These are phyloP conservation scores for Catocala nupta DNA, from an alignment of 2,888 invertebrate genomes.

Conservation along the genomic window DNA sequence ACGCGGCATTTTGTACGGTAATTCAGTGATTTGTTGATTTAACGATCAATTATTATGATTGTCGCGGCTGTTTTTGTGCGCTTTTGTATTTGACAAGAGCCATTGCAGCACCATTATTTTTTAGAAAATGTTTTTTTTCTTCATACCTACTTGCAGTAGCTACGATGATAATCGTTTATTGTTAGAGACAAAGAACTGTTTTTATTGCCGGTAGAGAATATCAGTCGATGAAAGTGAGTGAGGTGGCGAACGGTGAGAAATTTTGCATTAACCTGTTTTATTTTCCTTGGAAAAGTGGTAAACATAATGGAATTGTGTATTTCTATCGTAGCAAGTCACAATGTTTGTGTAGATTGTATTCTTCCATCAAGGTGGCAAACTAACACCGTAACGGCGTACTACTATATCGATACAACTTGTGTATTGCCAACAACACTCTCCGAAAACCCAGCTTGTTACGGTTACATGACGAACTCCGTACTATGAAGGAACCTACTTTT, in stretches of 20 bases:
- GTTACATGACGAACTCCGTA: too few species aligned
- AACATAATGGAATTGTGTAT: too few species aligned
- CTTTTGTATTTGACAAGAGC: constrained; percentile 12
- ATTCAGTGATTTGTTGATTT: constrained; percentile 39
- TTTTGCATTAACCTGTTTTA: background rate
- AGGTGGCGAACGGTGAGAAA: background rate
- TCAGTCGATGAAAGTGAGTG: constrained; percentile 2
- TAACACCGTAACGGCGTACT: too few species aligned
- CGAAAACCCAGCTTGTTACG: too few species aligned
- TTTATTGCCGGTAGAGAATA: constrained; percentile 3
- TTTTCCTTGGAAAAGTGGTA: background rate
- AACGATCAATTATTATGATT: constrained; percentile 30
- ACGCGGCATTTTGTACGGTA: constrained; percentile 26
- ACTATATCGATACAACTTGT: too few species aligned
- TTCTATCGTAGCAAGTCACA: too few species aligned
- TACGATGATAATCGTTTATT: constrained; percentile 2
- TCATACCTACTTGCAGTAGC: background rate
- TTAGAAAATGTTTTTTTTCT: background rate
- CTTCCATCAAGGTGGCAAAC: too few species aligned
- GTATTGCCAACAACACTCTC: too few species aligned
- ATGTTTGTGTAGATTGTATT: too few species aligned
- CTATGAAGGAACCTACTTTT: too few species aligned
- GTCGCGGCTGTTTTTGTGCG: constrained; percentile 16
- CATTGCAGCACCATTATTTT: background rate
- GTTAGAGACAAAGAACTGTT: background rate